Percentiles rank a stretch among this genome's conserved stretches.
Evolutionary conservation across 1,140 invertebrate species (phyloP).

Genomic region (Mylabris phalerata): DNA sequence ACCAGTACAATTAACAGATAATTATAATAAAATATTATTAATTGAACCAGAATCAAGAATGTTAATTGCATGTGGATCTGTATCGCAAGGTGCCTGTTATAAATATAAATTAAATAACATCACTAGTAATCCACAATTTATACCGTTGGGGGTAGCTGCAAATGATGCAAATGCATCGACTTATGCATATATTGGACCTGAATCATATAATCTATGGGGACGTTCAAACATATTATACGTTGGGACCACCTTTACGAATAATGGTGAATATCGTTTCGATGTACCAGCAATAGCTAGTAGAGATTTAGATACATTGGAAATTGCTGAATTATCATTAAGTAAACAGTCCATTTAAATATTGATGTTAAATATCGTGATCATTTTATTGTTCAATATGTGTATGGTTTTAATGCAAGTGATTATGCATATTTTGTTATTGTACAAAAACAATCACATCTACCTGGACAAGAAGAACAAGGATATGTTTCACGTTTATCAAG

Average conservation of each 20-base stretch:
- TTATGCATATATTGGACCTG: slow-evolving; percentile 90
- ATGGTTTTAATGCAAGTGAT: slow-evolving; percentile 89
- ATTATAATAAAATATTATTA: slow-evolving; percentile 87
- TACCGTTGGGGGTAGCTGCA: slow-evolving; percentile 75
- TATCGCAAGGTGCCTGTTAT: slow-evolving; percentile 80
- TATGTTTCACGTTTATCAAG: slow-evolving; percentile 85
- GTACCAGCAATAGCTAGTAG: slow-evolving; percentile 89
- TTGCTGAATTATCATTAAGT: slow-evolving; percentile 77
- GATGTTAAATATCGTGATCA: slow-evolving; percentile 93
- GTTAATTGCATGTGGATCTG: slow-evolving; percentile 82
- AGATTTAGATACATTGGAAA: slow-evolving; percentile 67
- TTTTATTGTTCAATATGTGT: slow-evolving; percentile 90
- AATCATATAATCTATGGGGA: slow-evolving; percentile 70
- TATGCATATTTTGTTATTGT: slow-evolving; percentile 94
- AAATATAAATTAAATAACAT: slow-evolving; percentile 82
- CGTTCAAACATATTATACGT: slow-evolving; percentile 83
- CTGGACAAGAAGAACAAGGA: slow-evolving; percentile 79
- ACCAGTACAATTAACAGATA: slow-evolving; percentile 64
- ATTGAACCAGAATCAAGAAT: slow-evolving; percentile 73
- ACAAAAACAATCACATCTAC: slow-evolving; percentile 84
- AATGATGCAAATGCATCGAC: slow-evolving; percentile 89
- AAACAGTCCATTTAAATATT: slow-evolving; percentile 84
- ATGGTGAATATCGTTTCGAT: slow-evolving; percentile 86
- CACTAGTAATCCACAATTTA: slow-evolving; percentile 63
- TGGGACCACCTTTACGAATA: slow-evolving; percentile 88